Evolutionary conservation across 92 coral and sea anemone genomes (phyloP).

Genomic region (Diadumene lineata): DNA sequence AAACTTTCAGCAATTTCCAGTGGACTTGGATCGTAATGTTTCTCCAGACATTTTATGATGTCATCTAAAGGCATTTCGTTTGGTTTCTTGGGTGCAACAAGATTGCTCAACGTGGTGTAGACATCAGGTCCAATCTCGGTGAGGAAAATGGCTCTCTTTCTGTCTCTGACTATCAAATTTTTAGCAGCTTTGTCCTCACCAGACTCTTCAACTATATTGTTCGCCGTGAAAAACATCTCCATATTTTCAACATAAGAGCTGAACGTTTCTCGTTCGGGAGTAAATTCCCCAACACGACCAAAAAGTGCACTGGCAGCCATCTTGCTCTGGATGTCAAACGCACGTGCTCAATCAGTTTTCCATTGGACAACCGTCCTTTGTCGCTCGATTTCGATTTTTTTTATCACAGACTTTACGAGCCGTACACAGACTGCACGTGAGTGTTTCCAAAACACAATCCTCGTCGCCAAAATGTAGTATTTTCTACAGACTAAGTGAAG

Average conservation of each 20-base stretch:
- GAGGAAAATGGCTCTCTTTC: constrained; percentile 35
- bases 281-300: constrained; percentile 44
- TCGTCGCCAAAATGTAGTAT: too few relatives aligned
- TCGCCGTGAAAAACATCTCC: constrained; percentile 59
- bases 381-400: too few relatives aligned
- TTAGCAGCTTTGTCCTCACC: constrained; percentile 40
- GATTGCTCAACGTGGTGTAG: constrained; percentile 41
- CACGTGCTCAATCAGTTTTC: too few relatives aligned
- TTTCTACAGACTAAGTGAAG: too few relatives aligned
- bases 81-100: constrained; percentile 43
- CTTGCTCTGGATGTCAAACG: too few relatives aligned
- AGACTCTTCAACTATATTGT: constrained; percentile 33
- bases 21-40: constrained; percentile 46
- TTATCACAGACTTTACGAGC: too few relatives aligned
- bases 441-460: too few relatives aligned
- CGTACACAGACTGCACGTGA: too few relatives aligned
- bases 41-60: constrained; percentile 29
- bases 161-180: constrained; percentile 30
- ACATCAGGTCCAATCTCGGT: constrained; percentile 69
- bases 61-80: constrained; percentile 30
- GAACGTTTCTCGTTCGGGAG: constrained; percentile 35
- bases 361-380: too few relatives aligned
- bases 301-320: constrained; percentile 43
- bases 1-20: constrained; percentile 49
- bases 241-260: constrained; percentile 48